These are phyloP conservation scores for Zophobas morio DNA, from an alignment of 1,140 invertebrate species.

Conservation along the genomic window DNA sequence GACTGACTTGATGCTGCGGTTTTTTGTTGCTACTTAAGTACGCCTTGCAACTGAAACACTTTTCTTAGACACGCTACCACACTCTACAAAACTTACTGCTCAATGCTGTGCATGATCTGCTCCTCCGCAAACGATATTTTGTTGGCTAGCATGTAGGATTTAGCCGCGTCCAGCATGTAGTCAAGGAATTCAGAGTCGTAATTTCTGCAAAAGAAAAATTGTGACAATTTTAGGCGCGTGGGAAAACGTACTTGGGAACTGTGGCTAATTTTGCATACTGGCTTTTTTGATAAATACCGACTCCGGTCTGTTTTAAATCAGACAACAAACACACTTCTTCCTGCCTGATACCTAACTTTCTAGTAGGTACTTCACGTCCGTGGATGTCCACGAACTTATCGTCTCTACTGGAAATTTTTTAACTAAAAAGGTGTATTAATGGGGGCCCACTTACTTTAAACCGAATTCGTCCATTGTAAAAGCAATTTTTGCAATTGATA, in stretches of 20 bases:
- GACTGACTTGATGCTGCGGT: not conserved
- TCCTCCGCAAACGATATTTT: slow-evolving; percentile 48
- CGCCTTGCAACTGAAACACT: not conserved
- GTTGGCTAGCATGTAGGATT: slow-evolving; percentile 46
- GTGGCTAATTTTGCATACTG: slow-evolving; percentile 44
- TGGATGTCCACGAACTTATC: slow-evolving; percentile 11
- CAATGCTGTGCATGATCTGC: slow-evolving; percentile 52
- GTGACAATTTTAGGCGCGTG: not conserved
- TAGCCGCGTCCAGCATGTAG: slow-evolving; percentile 50
- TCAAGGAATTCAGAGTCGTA: slow-evolving; percentile 40
- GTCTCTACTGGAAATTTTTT: not conserved
- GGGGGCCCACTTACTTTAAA: no score
- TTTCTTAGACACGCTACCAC: not conserved
- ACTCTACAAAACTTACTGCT: slow-evolving; percentile 49
- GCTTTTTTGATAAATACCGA: slow-evolving; percentile 51
- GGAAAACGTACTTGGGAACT: slow-evolving; percentile 7
- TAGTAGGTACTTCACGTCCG: slow-evolving; percentile 38
- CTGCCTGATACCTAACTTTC: slow-evolving; percentile 46
- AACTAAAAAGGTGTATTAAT: not conserved
- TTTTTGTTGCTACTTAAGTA: slow-evolving; percentile 7
- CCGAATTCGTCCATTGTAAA: no score
- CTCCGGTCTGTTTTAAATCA: slow-evolving; percentile 53
- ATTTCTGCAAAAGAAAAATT: slow-evolving; percentile 46
- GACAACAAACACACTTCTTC: slow-evolving; percentile 52
- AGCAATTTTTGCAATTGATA: no score